phyloP scores from a whole-genome alignment of 2,888 invertebrate genomes.

The Rotaria sp. region DNA sequence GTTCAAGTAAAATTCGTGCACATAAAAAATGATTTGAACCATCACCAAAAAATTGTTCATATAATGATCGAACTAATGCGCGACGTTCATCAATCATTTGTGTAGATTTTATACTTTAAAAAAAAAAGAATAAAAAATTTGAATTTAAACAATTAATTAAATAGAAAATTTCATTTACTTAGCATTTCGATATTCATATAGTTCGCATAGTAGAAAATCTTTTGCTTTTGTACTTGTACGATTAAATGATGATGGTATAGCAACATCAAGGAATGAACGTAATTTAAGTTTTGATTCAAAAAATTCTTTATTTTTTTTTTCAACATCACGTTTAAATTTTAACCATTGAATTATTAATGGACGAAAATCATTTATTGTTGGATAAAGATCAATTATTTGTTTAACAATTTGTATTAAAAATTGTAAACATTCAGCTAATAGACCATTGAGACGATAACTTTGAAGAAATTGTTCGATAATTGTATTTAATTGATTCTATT shows the following conservation, averaged over 20 bases:
- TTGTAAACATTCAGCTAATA: background rate
- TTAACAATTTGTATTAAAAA: constrained; percentile 5
- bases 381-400: background rate
- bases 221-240: background rate
- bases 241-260: constrained; percentile 1
- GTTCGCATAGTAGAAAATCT: constrained; percentile 8
- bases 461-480: constrained; percentile 18
- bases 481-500: background rate
- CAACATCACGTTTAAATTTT: constrained; percentile 25
- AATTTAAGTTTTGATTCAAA: background rate
- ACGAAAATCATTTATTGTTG: constrained; percentile 8
- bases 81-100: constrained; percentile 9
- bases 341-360: constrained; percentile 24
- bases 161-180: background rate
- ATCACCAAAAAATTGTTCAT: constrained; percentile 16
- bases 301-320: constrained; percentile 17
- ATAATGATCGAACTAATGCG: background rate
- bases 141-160: too few species aligned
- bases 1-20: constrained; percentile 3
- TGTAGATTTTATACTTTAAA: background rate
- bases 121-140: background rate
- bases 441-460: background rate
- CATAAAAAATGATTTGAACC: constrained; percentile 19
- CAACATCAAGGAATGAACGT: constrained; percentile 3
- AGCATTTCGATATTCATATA: constrained; percentile 16